Base-by-base conservation (phyloP, 2,113 vertebrate genomes). In the Orcinus orca region DNA sequence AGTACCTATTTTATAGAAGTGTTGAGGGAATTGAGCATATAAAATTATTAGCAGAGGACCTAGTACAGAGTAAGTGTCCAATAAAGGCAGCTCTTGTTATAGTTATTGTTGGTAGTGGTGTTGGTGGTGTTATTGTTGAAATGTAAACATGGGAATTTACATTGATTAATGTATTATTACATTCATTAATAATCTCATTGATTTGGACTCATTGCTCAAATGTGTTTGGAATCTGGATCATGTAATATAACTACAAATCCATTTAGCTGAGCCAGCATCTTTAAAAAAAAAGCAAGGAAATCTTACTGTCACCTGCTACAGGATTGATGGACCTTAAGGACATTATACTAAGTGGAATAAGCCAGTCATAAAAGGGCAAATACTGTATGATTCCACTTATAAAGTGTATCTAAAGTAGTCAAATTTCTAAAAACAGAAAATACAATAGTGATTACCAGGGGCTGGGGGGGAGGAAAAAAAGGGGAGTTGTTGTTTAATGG, bases 381-480 rank as follows among this genome's bases (percentile, higher is more conserved):
- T 33, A 65, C 33, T 88, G 41, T 88, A 86, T 73, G 41, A 76
- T 50, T 92, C 29, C 25, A 82, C 79, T 94, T 94, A 62, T 71
- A 53, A 86, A 33, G 70, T 38, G 36, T 85, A 60, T 44, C 29
- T 80, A 74, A 95, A 63, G 23, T 95, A 93, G 38, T 84, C 55
- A 93, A 25, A 90, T 87, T 93, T 38, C 83, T 88, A 88, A 58
- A 92, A 94, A 81, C 5, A 81, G 12, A 89, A 95, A 84, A 10
- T 90, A 67, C 41, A 93, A 74, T 95, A 71, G 23, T 44, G 8
- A 67, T 41, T 93, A 58, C 6, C 58, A 79, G 23, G 29, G 18
- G 2, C 29, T 77, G 1, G 1, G 3, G 3, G n/a, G 6, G n/a
- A n/a, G 10, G n/a, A 5, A 76, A 8, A 50, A 77, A 82, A 68